Evolutionary conservation across 1,140 invertebrate species (phyloP).

Genomic region (Hylyphantes graminicola): DNA sequence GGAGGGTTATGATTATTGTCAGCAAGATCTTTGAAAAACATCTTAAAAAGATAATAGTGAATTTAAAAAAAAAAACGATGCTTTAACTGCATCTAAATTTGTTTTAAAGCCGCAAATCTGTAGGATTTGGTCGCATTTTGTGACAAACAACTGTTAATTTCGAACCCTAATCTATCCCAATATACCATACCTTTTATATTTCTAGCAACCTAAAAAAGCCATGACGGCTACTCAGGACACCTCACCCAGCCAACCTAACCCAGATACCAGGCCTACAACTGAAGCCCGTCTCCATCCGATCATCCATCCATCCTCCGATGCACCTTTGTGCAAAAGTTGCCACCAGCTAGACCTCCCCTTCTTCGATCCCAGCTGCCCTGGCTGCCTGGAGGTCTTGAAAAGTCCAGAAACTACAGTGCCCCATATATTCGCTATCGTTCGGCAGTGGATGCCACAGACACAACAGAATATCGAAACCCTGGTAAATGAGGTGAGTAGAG

Average conservation of each 20-base stretch:
- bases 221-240: constrained; percentile 42
- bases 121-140: too few species aligned
- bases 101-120: too few species aligned
- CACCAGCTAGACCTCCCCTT: constrained; percentile 69
- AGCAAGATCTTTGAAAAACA: too few species aligned
- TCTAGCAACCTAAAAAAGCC: background rate
- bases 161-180: too few species aligned
- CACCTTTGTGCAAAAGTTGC: constrained; percentile 70
- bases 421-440: constrained; percentile 71
- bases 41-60: too few species aligned
- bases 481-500: constrained; percentile 67
- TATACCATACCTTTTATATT: too few species aligned
- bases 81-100: too few species aligned
- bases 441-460: constrained; percentile 73
- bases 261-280: background rate
- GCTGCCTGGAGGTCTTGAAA: constrained; percentile 68
- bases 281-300: constrained; percentile 63
- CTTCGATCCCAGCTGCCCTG: constrained; percentile 70
- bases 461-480: constrained; percentile 71
- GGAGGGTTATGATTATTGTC: too few species aligned
- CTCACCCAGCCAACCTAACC: constrained; percentile 6
- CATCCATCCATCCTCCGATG: constrained; percentile 70
- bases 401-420: constrained; percentile 68
- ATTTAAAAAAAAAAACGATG: too few species aligned
- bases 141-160: too few species aligned